A percentile compares a stretch with the other conserved stretches of the same genome.
Conservation (phyloP, 2,113 vertebrate genomes). For the Erinaceus europaeus region DNA sequence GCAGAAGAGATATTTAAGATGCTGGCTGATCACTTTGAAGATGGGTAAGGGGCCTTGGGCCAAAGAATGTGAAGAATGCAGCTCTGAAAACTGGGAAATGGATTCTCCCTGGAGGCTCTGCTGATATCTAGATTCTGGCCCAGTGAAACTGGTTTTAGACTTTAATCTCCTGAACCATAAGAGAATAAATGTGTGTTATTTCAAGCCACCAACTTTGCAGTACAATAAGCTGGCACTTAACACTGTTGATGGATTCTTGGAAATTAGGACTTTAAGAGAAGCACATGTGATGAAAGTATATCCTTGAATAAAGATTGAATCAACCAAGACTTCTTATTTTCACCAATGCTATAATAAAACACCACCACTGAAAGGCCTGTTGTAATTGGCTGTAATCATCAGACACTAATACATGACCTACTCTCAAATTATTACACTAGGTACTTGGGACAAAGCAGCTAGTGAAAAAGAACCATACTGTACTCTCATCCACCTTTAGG, state of each 20-base stretch:
- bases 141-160: not conserved
- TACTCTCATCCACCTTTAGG: not conserved
- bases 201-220: not conserved
- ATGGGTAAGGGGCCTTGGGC: not conserved
- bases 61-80: conserved; percentile 19
- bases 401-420: not conserved
- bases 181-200: not conserved
- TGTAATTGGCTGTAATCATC: not conserved
- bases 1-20: not conserved
- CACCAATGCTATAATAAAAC: not conserved
- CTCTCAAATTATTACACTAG: not conserved
- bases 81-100: not conserved
- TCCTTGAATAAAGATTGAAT: not conserved
- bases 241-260: not conserved
- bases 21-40: not conserved
- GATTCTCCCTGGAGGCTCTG: not conserved
- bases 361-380: not conserved
- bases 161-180: conserved; percentile 4
- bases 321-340: no score
- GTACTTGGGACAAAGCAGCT: not conserved
- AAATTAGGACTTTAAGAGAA: not conserved
- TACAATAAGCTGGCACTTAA: not conserved
- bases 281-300: not conserved
- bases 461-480: not conserved
- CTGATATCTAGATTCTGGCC: not conserved